Percentiles rank a stretch among this genome's conserved stretches.
These are phyloP conservation scores for Pardosa pseudoannulata DNA, from an alignment of 2,888 invertebrate genomes.

Conservation along the genomic window DNA sequence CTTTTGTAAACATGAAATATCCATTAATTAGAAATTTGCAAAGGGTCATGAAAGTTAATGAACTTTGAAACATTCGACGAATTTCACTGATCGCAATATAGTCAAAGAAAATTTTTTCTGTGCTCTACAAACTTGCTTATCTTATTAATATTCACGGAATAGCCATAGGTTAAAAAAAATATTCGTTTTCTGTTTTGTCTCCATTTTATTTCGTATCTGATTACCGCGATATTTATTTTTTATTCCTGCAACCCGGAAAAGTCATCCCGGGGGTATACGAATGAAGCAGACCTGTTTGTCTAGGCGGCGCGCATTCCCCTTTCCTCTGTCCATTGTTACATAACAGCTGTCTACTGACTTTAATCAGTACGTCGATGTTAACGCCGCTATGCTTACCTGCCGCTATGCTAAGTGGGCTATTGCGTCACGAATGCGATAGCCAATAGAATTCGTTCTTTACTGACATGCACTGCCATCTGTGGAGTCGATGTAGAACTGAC, in stretches of 20 bases:
- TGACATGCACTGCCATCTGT: constrained; percentile 38
- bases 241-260: constrained; percentile 30
- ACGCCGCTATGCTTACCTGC: constrained; percentile 24
- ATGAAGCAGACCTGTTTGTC: constrained; percentile 35
- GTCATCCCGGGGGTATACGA: background rate
- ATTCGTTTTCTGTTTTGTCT: too few species aligned
- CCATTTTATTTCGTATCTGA: too few species aligned
- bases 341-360: constrained; percentile 37
- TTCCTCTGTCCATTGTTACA: constrained; percentile 30
- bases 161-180: too few species aligned
- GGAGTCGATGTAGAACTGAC: constrained; percentile 23
- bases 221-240: background rate
- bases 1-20: too few species aligned
- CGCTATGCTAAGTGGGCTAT: constrained; percentile 26
- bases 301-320: background rate
- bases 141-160: too few species aligned
- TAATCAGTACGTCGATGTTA: background rate
- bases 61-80: too few species aligned
- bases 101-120: too few species aligned
- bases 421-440: constrained; percentile 26
- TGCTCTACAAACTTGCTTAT: too few species aligned
- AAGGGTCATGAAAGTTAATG: too few species aligned
- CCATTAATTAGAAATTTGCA: too few species aligned
- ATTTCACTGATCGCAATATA: too few species aligned
- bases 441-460: constrained; percentile 12